phyloP scores from a whole-genome alignment of 2,113 vertebrate genomes.

The Sapayoa aenigma region DNA sequence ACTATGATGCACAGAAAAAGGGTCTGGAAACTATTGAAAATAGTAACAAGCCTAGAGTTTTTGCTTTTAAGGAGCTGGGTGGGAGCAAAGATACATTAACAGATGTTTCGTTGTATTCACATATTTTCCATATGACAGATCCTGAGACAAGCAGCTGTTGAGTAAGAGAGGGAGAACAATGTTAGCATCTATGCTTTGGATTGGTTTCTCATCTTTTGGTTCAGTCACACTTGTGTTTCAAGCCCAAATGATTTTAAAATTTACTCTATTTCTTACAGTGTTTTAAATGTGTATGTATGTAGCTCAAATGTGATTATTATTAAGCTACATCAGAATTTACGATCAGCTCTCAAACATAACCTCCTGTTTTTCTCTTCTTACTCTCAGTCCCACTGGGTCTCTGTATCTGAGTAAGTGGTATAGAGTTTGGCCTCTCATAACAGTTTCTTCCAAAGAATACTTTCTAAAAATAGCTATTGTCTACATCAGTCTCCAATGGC shows the following conservation, averaged over 20 bases:
- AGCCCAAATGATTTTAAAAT: not conserved
- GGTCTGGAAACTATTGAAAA: slow-evolving; percentile 39
- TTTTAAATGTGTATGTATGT: not conserved
- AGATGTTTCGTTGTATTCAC: slow-evolving; percentile 32
- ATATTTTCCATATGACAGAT: slow-evolving; percentile 51
- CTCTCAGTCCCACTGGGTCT: not conserved
- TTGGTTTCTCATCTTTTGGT: slow-evolving; percentile 38
- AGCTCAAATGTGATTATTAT: not conserved
- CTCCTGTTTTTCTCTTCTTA: not conserved
- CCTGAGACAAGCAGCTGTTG: slow-evolving; percentile 53
- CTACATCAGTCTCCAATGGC: not conserved
- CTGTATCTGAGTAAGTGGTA: not conserved
- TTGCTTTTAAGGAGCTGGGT: slow-evolving; percentile 38
- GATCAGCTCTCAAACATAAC: not conserved
- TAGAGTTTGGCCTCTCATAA: not conserved
- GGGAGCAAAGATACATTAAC: not conserved
- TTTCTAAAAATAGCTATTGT: not conserved
- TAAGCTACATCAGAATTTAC: not conserved
- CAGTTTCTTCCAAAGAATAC: not conserved
- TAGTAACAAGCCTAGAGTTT: slow-evolving; percentile 35
- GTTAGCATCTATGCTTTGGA: not conserved
- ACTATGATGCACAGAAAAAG: not conserved
- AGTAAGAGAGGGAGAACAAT: slow-evolving; percentile 19
- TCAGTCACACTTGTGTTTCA: slow-evolving; percentile 19
- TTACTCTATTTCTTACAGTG: not conserved